Evolutionary conservation across 2,113 vertebrate species (phyloP).

Genomic region (Malurus alboscapulatus): DNA sequence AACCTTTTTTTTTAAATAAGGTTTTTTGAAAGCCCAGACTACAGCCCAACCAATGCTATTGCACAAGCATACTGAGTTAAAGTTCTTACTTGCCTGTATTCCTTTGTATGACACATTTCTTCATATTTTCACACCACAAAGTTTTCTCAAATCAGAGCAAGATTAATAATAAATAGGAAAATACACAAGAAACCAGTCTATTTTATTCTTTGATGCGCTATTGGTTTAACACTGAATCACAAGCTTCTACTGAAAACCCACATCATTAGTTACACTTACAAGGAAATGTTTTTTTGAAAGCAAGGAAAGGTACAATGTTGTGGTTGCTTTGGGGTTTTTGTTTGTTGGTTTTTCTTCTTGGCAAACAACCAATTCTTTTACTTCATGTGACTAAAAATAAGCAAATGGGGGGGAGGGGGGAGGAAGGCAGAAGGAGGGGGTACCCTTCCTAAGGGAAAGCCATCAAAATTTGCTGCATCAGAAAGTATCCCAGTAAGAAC

Average conservation of each 20-base stretch:
- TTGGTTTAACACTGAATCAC: neutral
- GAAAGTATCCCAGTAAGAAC: neutral
- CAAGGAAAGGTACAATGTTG: slow-evolving; percentile 8
- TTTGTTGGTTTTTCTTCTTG: slow-evolving; percentile 13
- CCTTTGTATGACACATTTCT: neutral
- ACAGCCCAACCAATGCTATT: neutral
- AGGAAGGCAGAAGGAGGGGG: neutral
- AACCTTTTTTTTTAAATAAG: neutral
- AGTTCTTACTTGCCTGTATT: neutral
- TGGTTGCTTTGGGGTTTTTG: neutral
- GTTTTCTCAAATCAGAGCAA: neutral
- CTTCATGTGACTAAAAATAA: slow-evolving; percentile 35
- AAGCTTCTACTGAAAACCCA: neutral
- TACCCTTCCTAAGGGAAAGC: neutral
- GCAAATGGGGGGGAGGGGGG: neutral
- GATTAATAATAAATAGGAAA: slow-evolving; percentile 8
- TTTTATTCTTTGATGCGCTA: neutral
- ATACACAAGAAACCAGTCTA: neutral
- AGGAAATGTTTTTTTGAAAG: neutral
- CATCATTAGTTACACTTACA: neutral
- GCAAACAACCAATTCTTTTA: slow-evolving; percentile 8
- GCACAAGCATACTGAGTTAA: neutral
- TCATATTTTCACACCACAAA: neutral
- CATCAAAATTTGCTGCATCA: neutral
- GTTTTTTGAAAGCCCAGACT: neutral